These are phyloP conservation scores for Cheirogaleus medius DNA, from an alignment of 2,113 vertebrate species.

Conservation along the genomic window DNA sequence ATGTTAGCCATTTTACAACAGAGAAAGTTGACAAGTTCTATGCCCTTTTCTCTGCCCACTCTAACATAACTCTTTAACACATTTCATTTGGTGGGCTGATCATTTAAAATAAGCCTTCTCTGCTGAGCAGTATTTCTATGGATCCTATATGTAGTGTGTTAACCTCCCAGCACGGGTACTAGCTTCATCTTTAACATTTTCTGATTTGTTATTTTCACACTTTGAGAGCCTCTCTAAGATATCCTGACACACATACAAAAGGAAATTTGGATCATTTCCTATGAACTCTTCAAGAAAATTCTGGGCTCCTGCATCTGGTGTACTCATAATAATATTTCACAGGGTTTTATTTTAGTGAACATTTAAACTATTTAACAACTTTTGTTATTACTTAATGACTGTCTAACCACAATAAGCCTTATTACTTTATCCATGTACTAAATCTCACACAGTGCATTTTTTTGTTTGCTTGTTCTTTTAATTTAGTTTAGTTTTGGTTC, in stretches of 20 bases:
- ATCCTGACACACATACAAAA: neutral
- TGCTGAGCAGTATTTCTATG: neutral
- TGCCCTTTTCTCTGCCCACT: neutral
- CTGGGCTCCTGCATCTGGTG: neutral
- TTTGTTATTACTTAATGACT: neutral
- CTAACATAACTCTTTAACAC: neutral
- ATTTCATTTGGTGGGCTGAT: neutral
- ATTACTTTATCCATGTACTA: neutral
- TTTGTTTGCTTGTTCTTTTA: neutral
- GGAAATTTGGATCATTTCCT: neutral
- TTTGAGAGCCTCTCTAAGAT: neutral
- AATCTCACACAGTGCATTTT: neutral
- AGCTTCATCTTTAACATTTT: neutral
- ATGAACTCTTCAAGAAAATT: neutral
- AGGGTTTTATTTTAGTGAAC: neutral
- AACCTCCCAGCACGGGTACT: neutral
- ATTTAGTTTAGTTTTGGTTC: neutral
- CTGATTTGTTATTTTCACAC: neutral
- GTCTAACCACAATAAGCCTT: neutral
- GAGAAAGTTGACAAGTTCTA: neutral
- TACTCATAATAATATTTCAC: neutral
- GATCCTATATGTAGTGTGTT: neutral
- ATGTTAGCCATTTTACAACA: neutral
- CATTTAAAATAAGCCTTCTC: neutral
- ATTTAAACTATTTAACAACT: neutral